Percentiles rank a stretch among this genome's conserved stretches.
Conservation (phyloP, 2,888 invertebrate species). For the Odontothrips loti region DNA sequence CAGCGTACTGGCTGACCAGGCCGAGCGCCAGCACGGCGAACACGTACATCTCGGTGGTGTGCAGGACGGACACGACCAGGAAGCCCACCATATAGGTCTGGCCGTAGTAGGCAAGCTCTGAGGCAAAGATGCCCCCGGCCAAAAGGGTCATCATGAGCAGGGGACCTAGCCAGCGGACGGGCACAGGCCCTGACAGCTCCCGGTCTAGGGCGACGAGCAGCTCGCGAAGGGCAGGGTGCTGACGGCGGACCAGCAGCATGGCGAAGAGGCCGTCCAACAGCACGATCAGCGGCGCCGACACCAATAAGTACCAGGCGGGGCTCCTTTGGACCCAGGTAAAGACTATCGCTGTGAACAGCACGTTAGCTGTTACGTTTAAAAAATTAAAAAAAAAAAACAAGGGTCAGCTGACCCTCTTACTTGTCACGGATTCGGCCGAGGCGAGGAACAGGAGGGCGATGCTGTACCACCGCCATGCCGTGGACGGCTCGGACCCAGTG, state of each 20-base stretch:
- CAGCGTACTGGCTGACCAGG: not conserved
- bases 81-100: not conserved
- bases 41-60: not conserved
- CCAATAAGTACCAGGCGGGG: not conserved
- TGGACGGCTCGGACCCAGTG: not conserved
- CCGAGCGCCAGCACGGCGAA: not conserved
- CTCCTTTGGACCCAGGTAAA: not conserved
- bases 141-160: not conserved
- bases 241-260: not conserved
- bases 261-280: not conserved
- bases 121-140: not conserved
- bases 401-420: not conserved
- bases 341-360: not conserved
- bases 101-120: not conserved
- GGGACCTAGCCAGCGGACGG: too few relatives aligned
- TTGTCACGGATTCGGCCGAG: not conserved
- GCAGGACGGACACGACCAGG: not conserved
- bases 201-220: not conserved
- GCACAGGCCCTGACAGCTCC: not conserved
- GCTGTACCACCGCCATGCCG: not conserved
- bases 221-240: not conserved
- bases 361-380: not conserved
- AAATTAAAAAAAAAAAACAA: too few relatives aligned
- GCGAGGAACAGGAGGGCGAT: not conserved
- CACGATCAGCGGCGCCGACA: not conserved